Conservation (phyloP, 2,888 invertebrate genomes). For the Aleiodes leptofemur region DNA sequence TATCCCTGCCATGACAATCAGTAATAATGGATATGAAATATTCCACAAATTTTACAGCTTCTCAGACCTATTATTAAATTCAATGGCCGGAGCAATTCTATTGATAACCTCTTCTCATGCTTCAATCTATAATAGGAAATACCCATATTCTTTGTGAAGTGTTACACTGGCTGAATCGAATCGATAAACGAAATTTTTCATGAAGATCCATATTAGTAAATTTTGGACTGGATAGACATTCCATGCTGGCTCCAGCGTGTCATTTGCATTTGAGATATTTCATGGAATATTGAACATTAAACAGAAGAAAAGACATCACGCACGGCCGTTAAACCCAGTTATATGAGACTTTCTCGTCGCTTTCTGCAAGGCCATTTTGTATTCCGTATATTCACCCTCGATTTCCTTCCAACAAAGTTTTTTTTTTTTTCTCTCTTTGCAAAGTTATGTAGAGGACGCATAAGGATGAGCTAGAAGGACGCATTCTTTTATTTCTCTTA, state of each 20-base stretch:
- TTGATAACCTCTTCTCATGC: too few relatives aligned
- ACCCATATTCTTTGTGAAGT: too few relatives aligned
- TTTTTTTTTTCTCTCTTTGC: slow-evolving; percentile 1
- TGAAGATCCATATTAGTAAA: too few relatives aligned
- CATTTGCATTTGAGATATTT: slow-evolving; percentile 13
- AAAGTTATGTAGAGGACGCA: slow-evolving; percentile 34
- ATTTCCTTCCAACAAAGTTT: slow-evolving; percentile 57
- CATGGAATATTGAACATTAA: slow-evolving; percentile 43
- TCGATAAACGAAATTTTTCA: too few relatives aligned
- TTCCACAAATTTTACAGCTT: too few relatives aligned
- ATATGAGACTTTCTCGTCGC: slow-evolving; percentile 65
- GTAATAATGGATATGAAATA: too few relatives aligned
- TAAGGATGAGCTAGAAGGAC: slow-evolving; percentile 13
- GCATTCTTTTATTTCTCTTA: slow-evolving; percentile 6
- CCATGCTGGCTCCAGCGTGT: not conserved
- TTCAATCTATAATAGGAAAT: too few relatives aligned
- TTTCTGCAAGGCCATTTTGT: slow-evolving; percentile 68
- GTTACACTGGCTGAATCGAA: too few relatives aligned
- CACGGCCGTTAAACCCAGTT: slow-evolving; percentile 61
- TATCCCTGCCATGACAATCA: too few relatives aligned
- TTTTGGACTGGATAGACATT: not conserved
- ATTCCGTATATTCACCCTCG: slow-evolving; percentile 66
- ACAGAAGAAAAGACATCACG: slow-evolving; percentile 46
- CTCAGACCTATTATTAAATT: too few relatives aligned
- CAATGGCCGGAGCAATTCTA: too few relatives aligned